These are phyloP conservation scores for Dynastes hyllus DNA, from an alignment of 2,888 invertebrate species.

Conservation along the genomic window DNA sequence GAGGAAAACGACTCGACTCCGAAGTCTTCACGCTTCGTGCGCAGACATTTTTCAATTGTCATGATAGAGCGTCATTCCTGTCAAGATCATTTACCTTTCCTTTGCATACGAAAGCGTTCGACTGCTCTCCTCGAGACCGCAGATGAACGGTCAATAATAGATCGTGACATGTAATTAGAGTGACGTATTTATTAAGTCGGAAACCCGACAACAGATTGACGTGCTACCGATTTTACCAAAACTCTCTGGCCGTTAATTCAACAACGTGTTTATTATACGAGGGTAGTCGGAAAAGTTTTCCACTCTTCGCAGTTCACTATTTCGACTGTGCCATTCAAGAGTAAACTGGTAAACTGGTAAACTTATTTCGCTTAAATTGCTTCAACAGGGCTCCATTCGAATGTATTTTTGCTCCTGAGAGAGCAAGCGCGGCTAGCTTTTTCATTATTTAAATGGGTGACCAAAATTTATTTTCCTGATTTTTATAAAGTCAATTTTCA, in stretches of 20 bases:
- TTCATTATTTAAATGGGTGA: too few relatives aligned
- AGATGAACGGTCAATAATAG: conserved; percentile 44
- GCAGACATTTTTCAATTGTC: conserved; percentile 64
- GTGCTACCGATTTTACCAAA: conserved; percentile 41
- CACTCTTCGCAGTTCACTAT: too few relatives aligned
- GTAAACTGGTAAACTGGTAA: too few relatives aligned
- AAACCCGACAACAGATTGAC: conserved; percentile 42
- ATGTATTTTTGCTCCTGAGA: too few relatives aligned
- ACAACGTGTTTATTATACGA: conserved; percentile 3
- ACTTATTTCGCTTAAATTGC: too few relatives aligned
- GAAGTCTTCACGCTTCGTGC: conserved; percentile 61
- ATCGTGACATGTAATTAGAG: conserved; percentile 42
- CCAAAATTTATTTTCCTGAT: too few relatives aligned
- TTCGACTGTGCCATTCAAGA: too few relatives aligned
- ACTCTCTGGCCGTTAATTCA: conserved; percentile 26
- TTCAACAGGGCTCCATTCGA: too few relatives aligned
- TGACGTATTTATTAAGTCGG: conserved; percentile 45
- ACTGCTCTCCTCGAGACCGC: conserved; percentile 39
- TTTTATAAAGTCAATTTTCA: too few relatives aligned
- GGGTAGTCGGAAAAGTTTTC: too few relatives aligned
- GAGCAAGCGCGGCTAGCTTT: too few relatives aligned
- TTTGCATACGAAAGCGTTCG: conserved; percentile 44
- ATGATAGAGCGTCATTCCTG: conserved; percentile 62
- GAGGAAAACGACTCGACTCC: conserved; percentile 21
- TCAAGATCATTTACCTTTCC: conserved; percentile 55